Conservation (phyloP, 2,113 vertebrate genomes). For the Pyrgilauda ruficollis region DNA sequence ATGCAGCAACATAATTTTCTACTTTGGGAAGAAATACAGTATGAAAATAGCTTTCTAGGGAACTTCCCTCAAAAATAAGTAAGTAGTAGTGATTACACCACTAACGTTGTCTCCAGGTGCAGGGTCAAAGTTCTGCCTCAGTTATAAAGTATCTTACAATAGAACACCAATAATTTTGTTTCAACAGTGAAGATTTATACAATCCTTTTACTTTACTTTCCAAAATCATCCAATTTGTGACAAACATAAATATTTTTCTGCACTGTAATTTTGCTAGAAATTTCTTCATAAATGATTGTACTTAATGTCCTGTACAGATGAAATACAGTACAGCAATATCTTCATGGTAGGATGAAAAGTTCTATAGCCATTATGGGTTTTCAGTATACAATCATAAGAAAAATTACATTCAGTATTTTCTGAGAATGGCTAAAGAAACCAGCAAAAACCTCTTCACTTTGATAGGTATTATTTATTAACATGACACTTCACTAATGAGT, state of each 20-base stretch:
- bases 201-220: neutral
- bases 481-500: neutral
- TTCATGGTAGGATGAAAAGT: neutral
- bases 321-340: neutral
- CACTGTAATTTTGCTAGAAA: neutral
- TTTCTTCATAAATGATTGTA: neutral
- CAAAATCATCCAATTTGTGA: neutral
- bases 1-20: neutral
- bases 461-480: constrained; percentile 21
- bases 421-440: neutral
- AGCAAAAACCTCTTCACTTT: neutral
- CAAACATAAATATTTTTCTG: neutral
- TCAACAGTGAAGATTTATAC: neutral
- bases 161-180: neutral
- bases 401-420: neutral
- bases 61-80: neutral
- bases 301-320: neutral
- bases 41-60: neutral
- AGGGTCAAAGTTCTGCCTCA: neutral
- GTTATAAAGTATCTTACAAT: neutral
- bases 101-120: neutral
- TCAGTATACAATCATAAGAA: neutral
- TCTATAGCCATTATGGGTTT: neutral
- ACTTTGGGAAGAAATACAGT: neutral
- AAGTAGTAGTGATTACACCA: neutral